Percentiles rank a stretch among this genome's conserved stretches.
Evolutionary conservation across 1,140 invertebrate genomes (phyloP).

Genomic region (Dolichoris vasculosae): DNA sequence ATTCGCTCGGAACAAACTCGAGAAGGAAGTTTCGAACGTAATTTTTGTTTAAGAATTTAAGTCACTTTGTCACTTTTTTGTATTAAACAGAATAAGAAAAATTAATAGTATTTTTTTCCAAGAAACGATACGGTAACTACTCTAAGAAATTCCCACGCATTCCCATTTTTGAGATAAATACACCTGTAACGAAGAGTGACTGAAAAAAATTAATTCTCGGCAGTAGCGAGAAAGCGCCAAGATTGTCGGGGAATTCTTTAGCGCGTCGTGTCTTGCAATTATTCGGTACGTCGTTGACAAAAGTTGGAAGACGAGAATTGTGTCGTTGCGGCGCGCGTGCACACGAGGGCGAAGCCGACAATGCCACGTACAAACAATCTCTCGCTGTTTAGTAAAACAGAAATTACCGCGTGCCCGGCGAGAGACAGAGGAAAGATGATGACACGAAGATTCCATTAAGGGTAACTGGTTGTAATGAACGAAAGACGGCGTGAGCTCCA

Average conservation of each 20-base stretch:
- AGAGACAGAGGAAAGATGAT: conserved; percentile 66
- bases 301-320: background rate
- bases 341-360: conserved; percentile 42
- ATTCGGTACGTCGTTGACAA: background rate
- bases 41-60: too few species aligned
- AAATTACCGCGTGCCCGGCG: conserved; percentile 63
- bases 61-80: too few species aligned
- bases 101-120: too few species aligned
- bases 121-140: background rate
- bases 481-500: conserved; percentile 60
- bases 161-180: conserved; percentile 54
- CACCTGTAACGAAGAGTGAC: background rate
- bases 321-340: conserved; percentile 22
- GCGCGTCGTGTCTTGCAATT: conserved; percentile 9
- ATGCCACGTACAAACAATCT: conserved; percentile 62
- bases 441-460: conserved; percentile 73
- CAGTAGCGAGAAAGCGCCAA: background rate
- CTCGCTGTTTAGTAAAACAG: conserved; percentile 66
- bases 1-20: too few species aligned
- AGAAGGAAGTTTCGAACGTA: too few species aligned
- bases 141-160: conserved; percentile 46
- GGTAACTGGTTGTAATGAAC: conserved; percentile 72
- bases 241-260: conserved; percentile 4
- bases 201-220: background rate
- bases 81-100: too few species aligned